Evolutionary conservation across 2,888 invertebrate genomes (phyloP).

Genomic region (Mycalesis mineus): DNA sequence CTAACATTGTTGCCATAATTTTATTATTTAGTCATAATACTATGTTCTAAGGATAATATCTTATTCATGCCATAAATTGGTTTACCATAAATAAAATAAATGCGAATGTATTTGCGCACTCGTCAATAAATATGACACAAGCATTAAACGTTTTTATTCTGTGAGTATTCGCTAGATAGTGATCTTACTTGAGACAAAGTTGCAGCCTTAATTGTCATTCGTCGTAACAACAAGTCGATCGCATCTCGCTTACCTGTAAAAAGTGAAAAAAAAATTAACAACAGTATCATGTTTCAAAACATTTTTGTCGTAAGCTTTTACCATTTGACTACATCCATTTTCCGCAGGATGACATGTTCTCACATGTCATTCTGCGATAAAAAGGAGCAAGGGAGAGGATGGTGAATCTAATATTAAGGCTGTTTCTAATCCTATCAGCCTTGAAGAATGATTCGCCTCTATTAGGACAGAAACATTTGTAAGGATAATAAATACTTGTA

Average conservation of each 20-base stretch:
- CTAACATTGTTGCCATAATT: too few species aligned
- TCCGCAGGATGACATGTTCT: too few species aligned
- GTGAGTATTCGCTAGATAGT: not conserved
- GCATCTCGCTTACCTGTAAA: conserved; percentile 31
- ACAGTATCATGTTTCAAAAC: not conserved
- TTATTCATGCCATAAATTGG: not conserved
- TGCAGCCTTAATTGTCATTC: not conserved
- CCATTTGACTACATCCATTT: too few species aligned
- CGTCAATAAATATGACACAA: not conserved
- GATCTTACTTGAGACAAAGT: not conserved
- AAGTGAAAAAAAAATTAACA: conserved; percentile 16
- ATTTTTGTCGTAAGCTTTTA: too few species aligned
- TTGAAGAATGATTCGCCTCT: too few species aligned
- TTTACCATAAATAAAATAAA: not conserved
- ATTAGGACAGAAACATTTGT: too few species aligned
- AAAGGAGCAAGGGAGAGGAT: too few species aligned
- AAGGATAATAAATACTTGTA: too few species aligned
- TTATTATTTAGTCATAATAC: too few species aligned
- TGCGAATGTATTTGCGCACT: not conserved
- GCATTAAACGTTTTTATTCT: not conserved
- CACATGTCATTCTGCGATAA: too few species aligned
- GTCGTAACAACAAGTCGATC: conserved; percentile 3
- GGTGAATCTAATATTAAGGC: too few species aligned
- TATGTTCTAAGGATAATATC: not conserved
- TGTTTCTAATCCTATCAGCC: too few species aligned